Evolutionary conservation across 2,113 vertebrate species (phyloP), one percentile per base, ranked within the genome.

Genomic region (Sinocyclocheilus maitianheensis): DNA sequence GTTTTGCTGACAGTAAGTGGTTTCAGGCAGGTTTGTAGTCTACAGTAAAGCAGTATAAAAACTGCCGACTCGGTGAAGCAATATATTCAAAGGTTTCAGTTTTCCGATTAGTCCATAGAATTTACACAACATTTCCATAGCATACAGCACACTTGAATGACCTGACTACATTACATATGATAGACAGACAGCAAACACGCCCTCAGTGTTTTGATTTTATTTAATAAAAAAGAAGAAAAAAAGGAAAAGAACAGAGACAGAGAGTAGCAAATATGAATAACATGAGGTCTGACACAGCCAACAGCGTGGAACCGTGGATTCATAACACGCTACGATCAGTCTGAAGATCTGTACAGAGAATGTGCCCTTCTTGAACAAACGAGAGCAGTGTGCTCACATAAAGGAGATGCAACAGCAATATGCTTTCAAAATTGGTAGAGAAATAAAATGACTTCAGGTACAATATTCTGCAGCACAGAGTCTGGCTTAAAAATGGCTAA

Each of bases 321-420:
- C 51, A 71, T 24, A 48, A 58, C 51, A 71, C 24, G 34, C 58
- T 46, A 75, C 2, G 10, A 86, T 69, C 80, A 67, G 80, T 40
- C 79, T 51, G 51, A 83, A 30, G 48, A 58, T 76, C 62, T 69
- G 62, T 20, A 30, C 48, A 74, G 22, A 83, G 34, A 74, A 60
- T 13, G 1, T 14, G 20, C 63, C 62, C 22, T 58, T 37, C 34
- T 76, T 65, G 43, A 83, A 53, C 30, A 87, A 83, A 67, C 8
- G 20, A 78, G 43, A 78, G 53, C 84, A 74, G 89, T 86, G 85
- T 90, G 90, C 91, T 89, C 91, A 88, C 90, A 77, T 34, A 34
- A 34, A 34, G 2, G 30, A 34, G 30, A 34, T 34, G 30, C 30
- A 34, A 34, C 65, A 60, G 12, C 9, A 74, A 83, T 55, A 72